Evolutionary conservation across 2,888 invertebrate genomes (phyloP).

Genomic region (Tetragonisca angustula): DNA sequence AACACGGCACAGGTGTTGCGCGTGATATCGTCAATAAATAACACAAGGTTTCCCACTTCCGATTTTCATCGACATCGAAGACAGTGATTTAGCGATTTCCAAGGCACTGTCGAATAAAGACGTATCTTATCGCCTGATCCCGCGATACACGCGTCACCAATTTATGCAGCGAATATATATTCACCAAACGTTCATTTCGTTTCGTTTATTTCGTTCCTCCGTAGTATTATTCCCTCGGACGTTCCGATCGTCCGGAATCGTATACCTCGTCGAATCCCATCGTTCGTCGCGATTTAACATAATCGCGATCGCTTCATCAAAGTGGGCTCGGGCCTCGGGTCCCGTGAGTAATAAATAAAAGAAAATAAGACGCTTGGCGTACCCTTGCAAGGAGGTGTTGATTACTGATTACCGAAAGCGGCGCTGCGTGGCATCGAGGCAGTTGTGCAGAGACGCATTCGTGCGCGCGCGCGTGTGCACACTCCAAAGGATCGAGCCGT

Average conservation of each 20-base stretch:
- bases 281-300: slow-evolving; percentile 13
- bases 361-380: background rate
- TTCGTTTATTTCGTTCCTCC: background rate
- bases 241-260: background rate
- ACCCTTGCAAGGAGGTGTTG: slow-evolving; percentile 43
- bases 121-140: background rate
- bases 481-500: slow-evolving; percentile 53
- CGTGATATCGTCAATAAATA: background rate
- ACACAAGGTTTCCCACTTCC: background rate
- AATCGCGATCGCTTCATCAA: slow-evolving; percentile 33
- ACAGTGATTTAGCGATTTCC: background rate
- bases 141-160: background rate
- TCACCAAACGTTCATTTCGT: background rate
- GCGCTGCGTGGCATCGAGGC: slow-evolving; percentile 10
- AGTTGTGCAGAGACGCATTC: slow-evolving; percentile 1
- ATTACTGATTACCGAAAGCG: slow-evolving; percentile 57
- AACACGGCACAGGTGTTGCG: background rate
- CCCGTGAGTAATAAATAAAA: background rate
- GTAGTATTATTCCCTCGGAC: background rate
- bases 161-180: background rate
- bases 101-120: background rate
- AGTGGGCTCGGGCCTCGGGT: background rate
- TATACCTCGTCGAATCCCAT: background rate
- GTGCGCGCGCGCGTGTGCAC: slow-evolving; percentile 53
- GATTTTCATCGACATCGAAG: background rate